Base-by-base conservation (phyloP, 1,140 invertebrate genomes). In the Plutomurus gul region DNA sequence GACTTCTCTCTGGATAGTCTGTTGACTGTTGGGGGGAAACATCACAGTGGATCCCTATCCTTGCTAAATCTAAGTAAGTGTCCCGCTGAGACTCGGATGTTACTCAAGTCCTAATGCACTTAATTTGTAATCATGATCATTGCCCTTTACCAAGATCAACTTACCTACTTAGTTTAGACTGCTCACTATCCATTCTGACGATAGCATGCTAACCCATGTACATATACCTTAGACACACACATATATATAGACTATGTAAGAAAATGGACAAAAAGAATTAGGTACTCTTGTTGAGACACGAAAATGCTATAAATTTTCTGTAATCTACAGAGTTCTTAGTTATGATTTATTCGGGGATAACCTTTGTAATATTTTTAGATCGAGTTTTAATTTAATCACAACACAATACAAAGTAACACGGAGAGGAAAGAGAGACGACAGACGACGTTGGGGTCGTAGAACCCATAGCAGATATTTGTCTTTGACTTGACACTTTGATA, bases 101-200 rank as follows among this genome's bases (percentile, higher is more conserved):
- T 39, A 72, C 36, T 46, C 70, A 65, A 72, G 70, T 46, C 36
- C 39, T 46, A 72, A 72, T 72, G 70, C 70, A 72, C 39, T 72
- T 72, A 72, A 72, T 72, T 72, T 46, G 36, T 72, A 72, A 72
- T 72, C 56, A 65, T 65, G 56, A 65, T 65, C 56, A 65, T 65
- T 65, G 56, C 56, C 56, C 56, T 65, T 65, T 65, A 65, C 56
- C 56, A 27, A 65, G 56, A 65, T 65, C 56, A 65, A 65, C 56
- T 65, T 65, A 65, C 56, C 56, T 65, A 65, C 56, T 65, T 65
- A 65, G 27, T 33, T 65, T 16, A 33, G 56, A 33, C 27, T 65
- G 18, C 56, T 65, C 56, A 33, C 56, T 65, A 65, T 33, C 18
- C 27, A 25, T 60, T 13, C 25, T 27, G 25, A n/a, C 30, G 4